Base-by-base conservation (phyloP, 2,797 vertebrate species). In the Erethizon dorsatum region DNA sequence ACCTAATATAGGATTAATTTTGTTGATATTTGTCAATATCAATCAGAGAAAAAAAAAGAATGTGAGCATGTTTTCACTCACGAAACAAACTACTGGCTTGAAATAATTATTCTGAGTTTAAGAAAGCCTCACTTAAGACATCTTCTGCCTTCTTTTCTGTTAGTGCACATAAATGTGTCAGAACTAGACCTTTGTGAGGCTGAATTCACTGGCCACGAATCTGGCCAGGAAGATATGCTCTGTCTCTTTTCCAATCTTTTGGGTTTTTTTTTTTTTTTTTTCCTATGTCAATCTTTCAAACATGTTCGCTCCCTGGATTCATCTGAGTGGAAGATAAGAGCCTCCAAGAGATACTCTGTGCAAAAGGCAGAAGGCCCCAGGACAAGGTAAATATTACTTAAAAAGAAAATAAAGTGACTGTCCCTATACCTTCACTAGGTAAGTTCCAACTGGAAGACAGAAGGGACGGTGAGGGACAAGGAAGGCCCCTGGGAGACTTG, bases 41-140 rank as follows among this genome's bases (percentile, higher is more conserved):
- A 61, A 14, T 57, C n/a, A 54, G 45, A 50, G 12, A 31, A 20
- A 50, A 47, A 61, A 83, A 83, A 92, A 73, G 14, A 89, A 52
- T 6, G 47, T 45, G 2, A 52, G 67, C 41, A n/a, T 77, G 31
- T 31, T 59, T 37, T 45, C 67, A 57, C 77, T 86, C 18, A 67
- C 83, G 26, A 5, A 59, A 65, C 41, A 57, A 73, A 41, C 37
- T 65, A 67, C 33, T 57, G 67, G 24, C 57, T 50, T 94, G 47
- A 93, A 28, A 57, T 52, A 61, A 82, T 63, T 86, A 63, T 91
- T 91, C 92, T 52, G 71, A 79, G 50, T 59, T 37, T 93, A 75
- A 83, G 47, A 71, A 71, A 71, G n/a, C n/a, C n/a, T 18, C n/a
- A 4, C 67, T 84, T 63, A 69, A 73, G 71, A 93, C 22, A 50